A percentile compares a stretch with the other conserved stretches of the same genome.
Evolutionary conservation across 2,797 vertebrate species (phyloP).

Genomic region (Taenioides sp.): DNA sequence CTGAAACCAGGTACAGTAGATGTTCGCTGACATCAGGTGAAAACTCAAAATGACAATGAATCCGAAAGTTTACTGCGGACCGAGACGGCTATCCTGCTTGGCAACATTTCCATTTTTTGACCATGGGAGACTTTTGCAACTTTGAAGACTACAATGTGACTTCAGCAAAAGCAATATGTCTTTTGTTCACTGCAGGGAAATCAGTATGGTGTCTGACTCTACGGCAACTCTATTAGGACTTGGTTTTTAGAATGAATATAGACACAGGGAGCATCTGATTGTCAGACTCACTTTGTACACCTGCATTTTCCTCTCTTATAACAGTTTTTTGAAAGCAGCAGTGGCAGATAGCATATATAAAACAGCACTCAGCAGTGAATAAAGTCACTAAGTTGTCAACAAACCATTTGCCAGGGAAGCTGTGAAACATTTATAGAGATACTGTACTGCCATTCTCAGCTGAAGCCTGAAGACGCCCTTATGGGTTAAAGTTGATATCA

Average conservation of each 20-base stretch:
- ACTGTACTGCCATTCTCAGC: not conserved
- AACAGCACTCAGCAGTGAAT: not conserved
- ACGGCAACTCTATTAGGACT: not conserved
- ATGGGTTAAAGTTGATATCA: constrained; percentile 1
- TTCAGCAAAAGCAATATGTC: constrained; percentile 2
- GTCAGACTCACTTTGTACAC: not conserved
- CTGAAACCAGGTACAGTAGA: not conserved
- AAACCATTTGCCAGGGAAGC: not conserved
- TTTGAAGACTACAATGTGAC: constrained; percentile 1
- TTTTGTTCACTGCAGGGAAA: not conserved
- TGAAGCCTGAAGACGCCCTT: not conserved
- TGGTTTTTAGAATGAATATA: constrained; percentile 2
- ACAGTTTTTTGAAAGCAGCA: not conserved
- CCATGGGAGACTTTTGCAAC: not conserved
- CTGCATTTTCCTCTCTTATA: not conserved
- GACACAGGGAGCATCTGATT: not conserved
- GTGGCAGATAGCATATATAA: not conserved
- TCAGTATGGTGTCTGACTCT: not conserved
- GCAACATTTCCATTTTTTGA: not conserved
- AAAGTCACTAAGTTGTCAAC: not conserved
- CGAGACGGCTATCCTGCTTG: not conserved
- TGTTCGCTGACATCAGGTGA: not conserved
- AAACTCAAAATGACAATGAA: constrained; percentile 6
- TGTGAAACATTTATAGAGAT: constrained; percentile 1
- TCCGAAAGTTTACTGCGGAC: not conserved